phyloP scores from a whole-genome alignment of 1,140 invertebrate genomes.

The Polypedilum pembai region DNA sequence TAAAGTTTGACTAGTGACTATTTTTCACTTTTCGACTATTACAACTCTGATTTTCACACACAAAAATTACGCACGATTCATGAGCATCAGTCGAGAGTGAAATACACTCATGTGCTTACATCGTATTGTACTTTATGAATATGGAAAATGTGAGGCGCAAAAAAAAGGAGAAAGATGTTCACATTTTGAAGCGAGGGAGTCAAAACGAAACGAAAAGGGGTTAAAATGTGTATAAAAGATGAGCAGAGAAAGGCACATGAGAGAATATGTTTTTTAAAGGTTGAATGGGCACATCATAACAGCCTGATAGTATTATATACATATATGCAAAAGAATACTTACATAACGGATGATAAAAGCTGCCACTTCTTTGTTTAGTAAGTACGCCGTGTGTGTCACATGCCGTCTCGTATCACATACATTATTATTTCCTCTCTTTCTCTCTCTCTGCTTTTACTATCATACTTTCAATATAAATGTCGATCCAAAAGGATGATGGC shows the following conservation, averaged over 20 bases:
- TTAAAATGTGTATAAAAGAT: background rate
- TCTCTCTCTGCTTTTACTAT: background rate
- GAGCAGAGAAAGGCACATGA: background rate
- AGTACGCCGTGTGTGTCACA: background rate
- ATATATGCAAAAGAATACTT: background rate
- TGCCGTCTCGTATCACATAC: background rate
- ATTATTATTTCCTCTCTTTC: background rate
- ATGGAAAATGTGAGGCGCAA: background rate
- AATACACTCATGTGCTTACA: background rate
- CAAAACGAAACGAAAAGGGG: background rate
- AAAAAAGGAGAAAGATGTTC: too few relatives aligned
- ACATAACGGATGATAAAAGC: background rate
- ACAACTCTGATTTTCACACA: background rate
- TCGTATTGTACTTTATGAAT: background rate
- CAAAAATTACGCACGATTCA: slow-evolving; percentile 9
- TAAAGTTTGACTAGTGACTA: too few relatives aligned
- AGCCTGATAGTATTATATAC: slow-evolving; percentile 1
- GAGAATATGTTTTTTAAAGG: slow-evolving; percentile 4
- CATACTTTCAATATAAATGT: background rate
- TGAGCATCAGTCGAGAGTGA: background rate
- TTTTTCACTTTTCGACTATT: too few relatives aligned
- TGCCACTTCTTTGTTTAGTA: background rate
- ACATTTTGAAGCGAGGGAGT: too few relatives aligned
- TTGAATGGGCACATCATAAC: slow-evolving; percentile 3
- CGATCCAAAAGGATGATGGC: background rate